Evolutionary conservation across 2,888 invertebrate genomes (phyloP).

Genomic region (Aleiodes testaceus): DNA sequence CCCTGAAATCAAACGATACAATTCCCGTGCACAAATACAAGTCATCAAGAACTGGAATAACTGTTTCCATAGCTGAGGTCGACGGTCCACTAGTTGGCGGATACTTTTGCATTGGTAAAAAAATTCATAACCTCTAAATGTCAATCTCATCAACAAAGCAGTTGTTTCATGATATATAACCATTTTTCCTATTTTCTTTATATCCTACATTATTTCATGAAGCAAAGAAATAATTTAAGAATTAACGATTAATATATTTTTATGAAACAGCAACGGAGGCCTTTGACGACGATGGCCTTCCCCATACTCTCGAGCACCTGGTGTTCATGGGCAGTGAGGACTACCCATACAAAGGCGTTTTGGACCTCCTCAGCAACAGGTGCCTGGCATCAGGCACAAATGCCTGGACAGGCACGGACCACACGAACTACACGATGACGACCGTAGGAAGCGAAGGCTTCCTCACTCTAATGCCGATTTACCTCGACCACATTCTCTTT

Average conservation of each 20-base stretch:
- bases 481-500: slow-evolving; percentile 90
- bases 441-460: slow-evolving; percentile 93
- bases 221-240: no score
- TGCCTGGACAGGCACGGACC: slow-evolving; percentile 91
- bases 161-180: not conserved
- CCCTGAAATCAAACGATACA: slow-evolving; percentile 80
- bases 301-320: slow-evolving; percentile 94
- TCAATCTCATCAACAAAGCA: slow-evolving; percentile 11
- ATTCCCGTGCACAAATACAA: slow-evolving; percentile 88
- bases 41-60: slow-evolving; percentile 85
- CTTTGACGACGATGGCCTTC: slow-evolving; percentile 92
- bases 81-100: slow-evolving; percentile 94
- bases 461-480: slow-evolving; percentile 90
- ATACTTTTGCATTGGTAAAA: slow-evolving; percentile 88
- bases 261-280: slow-evolving; percentile 87
- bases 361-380: slow-evolving; percentile 91
- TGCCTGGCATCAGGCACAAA: slow-evolving; percentile 94
- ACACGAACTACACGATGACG: slow-evolving; percentile 91
- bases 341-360: slow-evolving; percentile 91
- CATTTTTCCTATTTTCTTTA: no score
- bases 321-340: slow-evolving; percentile 92
- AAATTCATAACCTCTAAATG: slow-evolving; percentile 41
- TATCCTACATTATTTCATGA: no score
- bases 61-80: slow-evolving; percentile 87
- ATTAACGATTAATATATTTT: not conserved